phyloP scores from a whole-genome alignment of 1,140 invertebrate species.

The Pseudomyrmex cubaensis region DNA sequence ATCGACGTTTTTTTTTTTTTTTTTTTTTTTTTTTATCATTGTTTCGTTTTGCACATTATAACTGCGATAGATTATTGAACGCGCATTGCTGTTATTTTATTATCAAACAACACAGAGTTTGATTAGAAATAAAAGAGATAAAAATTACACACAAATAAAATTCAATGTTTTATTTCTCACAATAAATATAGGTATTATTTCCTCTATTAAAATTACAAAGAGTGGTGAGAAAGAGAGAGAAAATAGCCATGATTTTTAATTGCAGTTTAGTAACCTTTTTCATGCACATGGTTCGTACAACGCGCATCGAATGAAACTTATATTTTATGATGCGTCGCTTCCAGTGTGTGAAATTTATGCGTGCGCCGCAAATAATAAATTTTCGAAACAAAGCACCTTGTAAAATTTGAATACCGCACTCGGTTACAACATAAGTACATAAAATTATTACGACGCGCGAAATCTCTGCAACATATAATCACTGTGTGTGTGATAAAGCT shows the following conservation, averaged over 20 bases:
- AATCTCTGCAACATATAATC: conserved; percentile 13
- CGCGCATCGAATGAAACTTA: neutral
- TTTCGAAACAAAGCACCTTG: conserved; percentile 16
- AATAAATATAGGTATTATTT: neutral
- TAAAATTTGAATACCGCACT: conserved; percentile 32
- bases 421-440: conserved; percentile 2
- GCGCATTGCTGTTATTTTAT: too few species aligned
- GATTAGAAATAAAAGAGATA: too few species aligned
- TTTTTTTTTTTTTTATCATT: too few species aligned
- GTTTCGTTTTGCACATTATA: too few species aligned
- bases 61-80: too few species aligned
- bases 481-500: neutral
- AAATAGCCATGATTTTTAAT: conserved; percentile 24
- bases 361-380: conserved; percentile 42
- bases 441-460: neutral
- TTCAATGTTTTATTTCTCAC: neutral
- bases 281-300: neutral
- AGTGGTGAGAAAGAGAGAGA: too few species aligned
- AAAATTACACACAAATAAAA: too few species aligned
- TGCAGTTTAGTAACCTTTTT: neutral
- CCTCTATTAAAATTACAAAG: neutral
- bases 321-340: conserved; percentile 18
- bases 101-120: too few species aligned
- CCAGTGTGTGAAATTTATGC: conserved; percentile 36
- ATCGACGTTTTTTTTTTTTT: too few species aligned